These are phyloP conservation scores for Megamerina dolium DNA, from an alignment of 2,888 invertebrate genomes.

Conservation along the genomic window DNA sequence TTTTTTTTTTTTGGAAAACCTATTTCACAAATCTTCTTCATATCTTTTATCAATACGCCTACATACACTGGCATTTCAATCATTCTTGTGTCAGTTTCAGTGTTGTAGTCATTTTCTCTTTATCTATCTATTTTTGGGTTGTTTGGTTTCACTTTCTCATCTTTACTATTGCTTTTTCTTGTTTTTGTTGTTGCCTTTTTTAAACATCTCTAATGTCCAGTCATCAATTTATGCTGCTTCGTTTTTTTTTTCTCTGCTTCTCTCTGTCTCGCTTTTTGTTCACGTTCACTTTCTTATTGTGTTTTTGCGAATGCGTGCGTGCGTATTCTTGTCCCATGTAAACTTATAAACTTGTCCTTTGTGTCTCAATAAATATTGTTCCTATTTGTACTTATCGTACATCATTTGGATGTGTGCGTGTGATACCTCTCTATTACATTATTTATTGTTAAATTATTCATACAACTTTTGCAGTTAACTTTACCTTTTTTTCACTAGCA, in stretches of 20 bases:
- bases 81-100: too few species aligned
- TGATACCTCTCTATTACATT: constrained; percentile 1
- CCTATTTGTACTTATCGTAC: background rate
- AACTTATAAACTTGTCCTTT: constrained; percentile 1
- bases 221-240: constrained; percentile 37
- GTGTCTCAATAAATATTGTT: background rate
- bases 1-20: too few species aligned
- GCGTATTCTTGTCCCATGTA: background rate
- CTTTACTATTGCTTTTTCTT: background rate
- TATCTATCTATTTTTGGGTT: too few species aligned
- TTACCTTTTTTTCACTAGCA: constrained; percentile 28
- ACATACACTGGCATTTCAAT: too few species aligned
- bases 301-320: background rate
- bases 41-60: too few species aligned
- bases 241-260: constrained; percentile 34
- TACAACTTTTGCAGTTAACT: constrained; percentile 42
- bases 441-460: constrained; percentile 32
- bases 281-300: background rate
- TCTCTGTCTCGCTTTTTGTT: constrained; percentile 3
- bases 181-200: background rate
- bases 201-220: constrained; percentile 17
- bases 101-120: too few species aligned
- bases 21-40: too few species aligned
- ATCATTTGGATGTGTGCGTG: too few species aligned
- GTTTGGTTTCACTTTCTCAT: background rate